Evolutionary conservation across 2,888 invertebrate genomes (phyloP).

Genomic region (Plagodis pulveraria): DNA sequence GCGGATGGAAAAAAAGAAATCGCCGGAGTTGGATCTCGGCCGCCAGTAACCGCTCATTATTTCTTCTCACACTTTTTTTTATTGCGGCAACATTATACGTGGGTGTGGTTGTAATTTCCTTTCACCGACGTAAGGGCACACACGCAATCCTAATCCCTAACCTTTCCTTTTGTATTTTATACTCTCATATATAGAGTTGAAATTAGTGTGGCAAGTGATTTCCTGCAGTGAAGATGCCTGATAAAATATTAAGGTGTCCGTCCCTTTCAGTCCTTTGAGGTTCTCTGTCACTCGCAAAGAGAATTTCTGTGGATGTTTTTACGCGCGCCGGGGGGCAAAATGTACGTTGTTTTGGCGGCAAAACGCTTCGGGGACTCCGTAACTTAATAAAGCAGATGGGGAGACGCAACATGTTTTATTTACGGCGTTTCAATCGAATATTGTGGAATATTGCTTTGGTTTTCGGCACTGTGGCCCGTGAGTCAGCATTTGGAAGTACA

Average conservation of each 20-base stretch:
- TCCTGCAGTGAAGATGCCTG: slow-evolving; percentile 78
- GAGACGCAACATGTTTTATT: slow-evolving; percentile 81
- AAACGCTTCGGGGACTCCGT: slow-evolving; percentile 82
- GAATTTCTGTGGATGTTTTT: slow-evolving; percentile 78
- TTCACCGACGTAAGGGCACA: slow-evolving; percentile 85
- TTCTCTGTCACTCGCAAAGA: slow-evolving; percentile 65
- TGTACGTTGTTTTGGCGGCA: slow-evolving; percentile 85
- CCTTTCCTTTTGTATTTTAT: slow-evolving; percentile 52
- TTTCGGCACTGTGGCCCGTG: slow-evolving; percentile 65
- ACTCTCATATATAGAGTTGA: slow-evolving; percentile 16
- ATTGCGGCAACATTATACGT: slow-evolving; percentile 84
- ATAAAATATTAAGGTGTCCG: slow-evolving; percentile 81
- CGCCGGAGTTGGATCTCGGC: slow-evolving; percentile 63
- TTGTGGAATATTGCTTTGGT: slow-evolving; percentile 74
- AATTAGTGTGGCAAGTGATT: slow-evolving; percentile 40
- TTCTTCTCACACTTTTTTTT: slow-evolving; percentile 84
- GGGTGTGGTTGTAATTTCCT: slow-evolving; percentile 86
- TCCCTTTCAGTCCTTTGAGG: slow-evolving; percentile 72
- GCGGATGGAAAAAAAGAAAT: slow-evolving; percentile 72
- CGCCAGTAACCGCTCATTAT: slow-evolving; percentile 85
- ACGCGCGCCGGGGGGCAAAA: slow-evolving; percentile 84
- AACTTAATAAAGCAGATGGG: slow-evolving; percentile 81
- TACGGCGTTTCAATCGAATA: slow-evolving; percentile 80
- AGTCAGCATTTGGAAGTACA: slow-evolving; percentile 52
- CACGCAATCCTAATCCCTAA: slow-evolving; percentile 67